phyloP scores from a whole-genome alignment of 2,888 invertebrate species.

The Calameuta filiformis region DNA sequence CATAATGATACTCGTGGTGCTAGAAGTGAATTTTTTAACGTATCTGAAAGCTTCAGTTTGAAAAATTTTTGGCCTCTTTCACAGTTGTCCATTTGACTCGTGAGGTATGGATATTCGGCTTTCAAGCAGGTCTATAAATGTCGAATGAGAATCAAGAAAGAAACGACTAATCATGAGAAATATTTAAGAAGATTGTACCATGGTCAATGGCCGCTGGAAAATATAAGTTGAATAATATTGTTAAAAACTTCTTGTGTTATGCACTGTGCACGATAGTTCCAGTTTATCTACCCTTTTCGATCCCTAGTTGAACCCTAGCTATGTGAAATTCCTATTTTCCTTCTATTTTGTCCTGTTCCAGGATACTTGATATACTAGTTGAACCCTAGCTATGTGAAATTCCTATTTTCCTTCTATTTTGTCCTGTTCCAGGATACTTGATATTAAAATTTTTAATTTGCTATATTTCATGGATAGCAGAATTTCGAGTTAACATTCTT shows the following conservation, averaged over 20 bases:
- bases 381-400: too few relatives aligned
- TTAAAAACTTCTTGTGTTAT: slow-evolving; percentile 5
- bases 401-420: too few relatives aligned
- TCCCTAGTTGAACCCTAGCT: background rate
- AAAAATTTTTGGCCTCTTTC: background rate
- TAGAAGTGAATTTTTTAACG: too few relatives aligned
- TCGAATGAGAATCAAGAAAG: background rate
- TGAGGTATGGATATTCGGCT: background rate
- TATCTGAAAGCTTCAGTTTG: background rate
- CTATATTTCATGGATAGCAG: too few relatives aligned
- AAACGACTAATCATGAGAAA: background rate
- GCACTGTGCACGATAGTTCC: background rate
- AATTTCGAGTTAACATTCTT: too few relatives aligned
- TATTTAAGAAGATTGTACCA: slow-evolving; percentile 6
- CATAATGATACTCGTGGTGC: too few relatives aligned
- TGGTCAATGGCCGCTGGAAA: background rate
- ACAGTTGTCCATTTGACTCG: background rate
- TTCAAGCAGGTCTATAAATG: slow-evolving; percentile 1
- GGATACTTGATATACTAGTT: background rate
- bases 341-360: too few relatives aligned
- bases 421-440: too few relatives aligned
- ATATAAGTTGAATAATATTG: slow-evolving; percentile 14
- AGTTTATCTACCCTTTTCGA: background rate
- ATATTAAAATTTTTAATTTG: too few relatives aligned
- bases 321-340: too few relatives aligned